Evolutionary conservation across 2,797 vertebrate genomes (phyloP), one percentile per base, ranked within the genome.

Genomic region (Sitta carolinensis): DNA sequence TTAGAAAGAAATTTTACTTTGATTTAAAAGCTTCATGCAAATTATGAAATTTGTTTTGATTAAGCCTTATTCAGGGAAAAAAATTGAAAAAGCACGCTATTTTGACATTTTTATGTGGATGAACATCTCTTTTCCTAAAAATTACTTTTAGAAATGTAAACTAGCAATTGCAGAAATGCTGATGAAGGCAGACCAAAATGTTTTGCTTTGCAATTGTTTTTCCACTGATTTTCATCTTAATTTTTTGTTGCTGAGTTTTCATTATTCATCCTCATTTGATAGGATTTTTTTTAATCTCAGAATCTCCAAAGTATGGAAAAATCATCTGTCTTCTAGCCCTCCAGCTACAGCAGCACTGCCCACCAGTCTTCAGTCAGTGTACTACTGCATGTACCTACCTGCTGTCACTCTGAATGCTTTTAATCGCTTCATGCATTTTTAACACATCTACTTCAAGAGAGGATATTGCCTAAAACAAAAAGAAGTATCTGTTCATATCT

Each of bases 331-430:
- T 76, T 62, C 51, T 69, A 62, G 47, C 29, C 57, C 36, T 81
- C 70, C 34, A 75, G 20, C 25, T 66, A 29, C 5, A 79, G 25
- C 43, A 64, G 23, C 12, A 61, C 21, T 55, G 30, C 52, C 45
- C 45, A 69, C 16, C 51, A 83, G 26, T 45, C 34, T 51, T 81
- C n/a, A 62, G 38, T 22, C 32, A 73, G 2, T 59, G 16, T 40
- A 34, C 32, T 34, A 13, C 13, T 23, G 16, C 9, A 34, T 26
- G 43, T 61, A 89, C 95, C 42, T 77, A 98, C 97, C 96, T 96
- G 94, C 70, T 96, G 27, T 98, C 96, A 30, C 43, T 85, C 17
- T 93, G 96, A 77, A 98, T 85, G 23, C 67, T 75, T 32, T 72
- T 55, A 55, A 97, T 70, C 51, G 96, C 96, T 63, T 96, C 11